Evolutionary conservation across 2,113 vertebrate species (phyloP).

Genomic region (Pseudopipra pipra): DNA sequence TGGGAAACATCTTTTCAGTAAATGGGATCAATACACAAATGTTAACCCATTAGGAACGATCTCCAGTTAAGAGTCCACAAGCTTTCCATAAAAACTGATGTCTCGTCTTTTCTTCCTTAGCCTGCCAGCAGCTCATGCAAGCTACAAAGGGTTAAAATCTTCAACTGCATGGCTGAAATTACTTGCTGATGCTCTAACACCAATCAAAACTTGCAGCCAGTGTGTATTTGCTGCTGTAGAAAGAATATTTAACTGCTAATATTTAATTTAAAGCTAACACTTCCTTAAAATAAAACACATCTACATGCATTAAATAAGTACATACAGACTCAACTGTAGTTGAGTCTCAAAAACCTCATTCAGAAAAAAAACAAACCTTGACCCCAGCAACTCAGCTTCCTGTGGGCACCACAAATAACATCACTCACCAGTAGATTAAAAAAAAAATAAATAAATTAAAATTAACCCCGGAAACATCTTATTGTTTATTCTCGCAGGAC

Average conservation of each 20-base stretch:
- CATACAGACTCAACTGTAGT: neutral
- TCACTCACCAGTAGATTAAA: neutral
- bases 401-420: neutral
- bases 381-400: neutral
- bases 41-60: neutral
- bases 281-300: constrained; percentile 41
- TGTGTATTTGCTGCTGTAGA: neutral
- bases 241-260: constrained; percentile 10
- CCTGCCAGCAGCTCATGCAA: neutral
- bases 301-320: neutral
- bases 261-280: constrained; percentile 45
- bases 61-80: neutral
- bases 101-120: neutral
- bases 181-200: neutral
- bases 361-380: neutral
- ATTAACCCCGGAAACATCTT: neutral
- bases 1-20: neutral
- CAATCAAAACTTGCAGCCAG: neutral
- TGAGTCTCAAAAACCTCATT: neutral
- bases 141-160: neutral
- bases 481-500: neutral
- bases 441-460: neutral
- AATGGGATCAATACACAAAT: neutral
- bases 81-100: neutral
- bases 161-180: neutral